Evolutionary conservation across 2,113 vertebrate species (phyloP).

Genomic region (Entomyzon cyanotis): DNA sequence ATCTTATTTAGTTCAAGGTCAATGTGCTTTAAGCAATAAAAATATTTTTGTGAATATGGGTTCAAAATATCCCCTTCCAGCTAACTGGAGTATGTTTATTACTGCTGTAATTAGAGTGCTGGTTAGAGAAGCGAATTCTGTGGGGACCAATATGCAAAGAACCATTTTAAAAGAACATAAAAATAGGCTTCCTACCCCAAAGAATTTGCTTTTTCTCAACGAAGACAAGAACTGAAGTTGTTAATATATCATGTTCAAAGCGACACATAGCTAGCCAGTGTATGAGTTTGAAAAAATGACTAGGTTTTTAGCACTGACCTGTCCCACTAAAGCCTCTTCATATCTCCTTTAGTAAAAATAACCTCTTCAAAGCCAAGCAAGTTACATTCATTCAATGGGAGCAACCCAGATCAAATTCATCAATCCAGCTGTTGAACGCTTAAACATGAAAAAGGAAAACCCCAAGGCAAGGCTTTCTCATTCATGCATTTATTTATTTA

Average conservation of each 20-base stretch:
- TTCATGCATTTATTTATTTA: background rate
- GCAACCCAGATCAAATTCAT: background rate
- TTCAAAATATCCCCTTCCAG: background rate
- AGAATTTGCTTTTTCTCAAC: background rate
- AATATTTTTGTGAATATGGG: background rate
- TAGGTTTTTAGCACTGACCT: background rate
- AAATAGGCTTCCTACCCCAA: background rate
- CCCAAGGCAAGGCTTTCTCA: background rate
- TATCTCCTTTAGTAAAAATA: background rate
- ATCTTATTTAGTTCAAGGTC: conserved; percentile 25
- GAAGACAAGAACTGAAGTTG: background rate
- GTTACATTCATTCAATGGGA: background rate
- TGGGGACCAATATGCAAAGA: fast-evolving
- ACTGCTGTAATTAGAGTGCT: background rate
- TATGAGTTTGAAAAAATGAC: background rate
- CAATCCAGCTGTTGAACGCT: background rate
- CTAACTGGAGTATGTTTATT: background rate
- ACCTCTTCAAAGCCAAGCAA: background rate
- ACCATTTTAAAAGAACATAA: background rate
- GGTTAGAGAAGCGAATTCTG: background rate
- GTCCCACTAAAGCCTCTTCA: background rate
- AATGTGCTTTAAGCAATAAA: background rate
- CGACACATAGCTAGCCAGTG: background rate
- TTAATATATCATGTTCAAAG: background rate
- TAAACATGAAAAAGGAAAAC: background rate